Conservation (phyloP, 2,113 vertebrate genomes). For the Pteropus alecto region DNA sequence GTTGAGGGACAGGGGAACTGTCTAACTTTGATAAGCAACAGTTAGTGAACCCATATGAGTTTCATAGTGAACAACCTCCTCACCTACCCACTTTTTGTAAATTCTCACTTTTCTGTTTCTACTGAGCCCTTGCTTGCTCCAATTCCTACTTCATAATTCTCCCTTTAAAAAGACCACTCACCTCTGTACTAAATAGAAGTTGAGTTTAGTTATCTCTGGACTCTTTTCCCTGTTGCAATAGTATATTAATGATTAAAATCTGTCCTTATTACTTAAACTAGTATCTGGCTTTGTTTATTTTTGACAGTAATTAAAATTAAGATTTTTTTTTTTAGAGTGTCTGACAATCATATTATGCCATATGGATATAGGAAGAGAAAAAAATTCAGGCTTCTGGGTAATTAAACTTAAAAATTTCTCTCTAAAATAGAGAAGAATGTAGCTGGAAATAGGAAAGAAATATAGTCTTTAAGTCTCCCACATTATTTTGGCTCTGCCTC, state of each 20-base stretch:
- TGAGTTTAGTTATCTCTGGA: background rate
- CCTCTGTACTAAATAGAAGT: background rate
- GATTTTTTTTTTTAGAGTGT: background rate
- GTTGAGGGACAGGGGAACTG: accelerated
- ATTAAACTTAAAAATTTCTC: background rate
- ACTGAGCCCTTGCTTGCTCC: accelerated
- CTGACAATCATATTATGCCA: background rate
- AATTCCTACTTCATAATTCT: background rate
- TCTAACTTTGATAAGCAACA: accelerated
- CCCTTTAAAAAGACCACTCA: accelerated
- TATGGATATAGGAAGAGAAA: background rate
- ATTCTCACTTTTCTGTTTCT: background rate
- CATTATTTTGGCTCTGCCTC: background rate
- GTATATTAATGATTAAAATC: background rate
- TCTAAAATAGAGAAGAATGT: background rate
- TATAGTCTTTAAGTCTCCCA: background rate
- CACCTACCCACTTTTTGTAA: accelerated
- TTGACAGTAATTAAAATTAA: background rate
- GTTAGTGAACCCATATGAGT: background rate
- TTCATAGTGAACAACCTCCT: background rate
- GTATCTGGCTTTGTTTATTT: background rate
- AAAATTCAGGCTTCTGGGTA: background rate
- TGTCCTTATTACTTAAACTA: background rate
- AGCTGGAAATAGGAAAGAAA: background rate
- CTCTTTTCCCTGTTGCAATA: background rate